Percentiles rank a stretch among this genome's conserved stretches.
phyloP scores from a whole-genome alignment of 2,113 vertebrate genomes.

The Pelodiscus sinensis region DNA sequence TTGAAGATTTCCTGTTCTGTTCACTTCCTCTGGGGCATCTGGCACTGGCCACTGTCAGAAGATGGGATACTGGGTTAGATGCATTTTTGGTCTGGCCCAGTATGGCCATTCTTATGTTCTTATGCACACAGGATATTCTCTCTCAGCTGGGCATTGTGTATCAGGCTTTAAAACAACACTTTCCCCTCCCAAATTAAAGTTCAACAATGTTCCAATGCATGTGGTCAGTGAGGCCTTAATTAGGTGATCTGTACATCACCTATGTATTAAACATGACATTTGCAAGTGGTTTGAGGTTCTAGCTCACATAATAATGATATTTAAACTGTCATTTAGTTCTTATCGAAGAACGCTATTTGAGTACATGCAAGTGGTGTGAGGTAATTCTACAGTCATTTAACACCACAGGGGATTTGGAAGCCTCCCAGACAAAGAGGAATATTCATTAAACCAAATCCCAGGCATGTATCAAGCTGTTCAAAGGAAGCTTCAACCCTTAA shows the following conservation, averaged over 20 bases:
- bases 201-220: neutral
- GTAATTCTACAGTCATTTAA: neutral
- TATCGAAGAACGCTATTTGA: neutral
- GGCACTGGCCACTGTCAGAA: too few relatives aligned
- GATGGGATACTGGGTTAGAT: too few relatives aligned
- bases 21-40: too few relatives aligned
- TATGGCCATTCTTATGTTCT: too few relatives aligned
- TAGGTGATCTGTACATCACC: neutral
- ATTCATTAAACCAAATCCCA: neutral
- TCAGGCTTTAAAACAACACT: neutral
- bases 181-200: neutral
- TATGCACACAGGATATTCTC: neutral
- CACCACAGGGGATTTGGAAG: rapidly evolving
- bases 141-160: neutral
- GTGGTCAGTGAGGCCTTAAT: neutral
- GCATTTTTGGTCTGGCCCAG: too few relatives aligned
- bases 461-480: neutral
- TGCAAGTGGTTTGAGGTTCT: neutral
- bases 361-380: neutral
- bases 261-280: neutral
- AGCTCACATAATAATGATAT: neutral
- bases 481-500: neutral
- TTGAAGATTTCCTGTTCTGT: too few relatives aligned
- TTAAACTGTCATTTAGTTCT: neutral
- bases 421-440: neutral